phyloP scores from a whole-genome alignment of 2,113 vertebrate species.

The Ellobius talpinus region DNA sequence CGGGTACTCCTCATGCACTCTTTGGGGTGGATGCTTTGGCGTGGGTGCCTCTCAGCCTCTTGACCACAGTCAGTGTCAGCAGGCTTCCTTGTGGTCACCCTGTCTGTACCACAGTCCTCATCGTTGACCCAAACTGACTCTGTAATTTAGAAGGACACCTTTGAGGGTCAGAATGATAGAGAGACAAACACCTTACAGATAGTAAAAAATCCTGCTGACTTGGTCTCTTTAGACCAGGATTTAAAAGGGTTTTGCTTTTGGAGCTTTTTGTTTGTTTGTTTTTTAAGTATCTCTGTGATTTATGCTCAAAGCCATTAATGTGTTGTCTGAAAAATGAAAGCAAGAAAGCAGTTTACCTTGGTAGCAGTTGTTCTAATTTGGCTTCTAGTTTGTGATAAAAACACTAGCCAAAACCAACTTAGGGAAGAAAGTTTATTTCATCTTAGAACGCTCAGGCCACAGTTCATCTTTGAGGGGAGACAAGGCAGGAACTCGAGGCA shows the following conservation, averaged over 20 bases:
- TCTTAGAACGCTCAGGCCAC: neutral
- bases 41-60: neutral
- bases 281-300: neutral
- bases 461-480: neutral
- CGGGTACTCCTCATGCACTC: neutral
- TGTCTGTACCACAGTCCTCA: neutral
- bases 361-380: neutral
- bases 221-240: neutral
- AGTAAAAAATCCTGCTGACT: neutral
- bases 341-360: neutral
- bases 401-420: neutral
- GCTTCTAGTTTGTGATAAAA: neutral
- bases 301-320: neutral
- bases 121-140: neutral
- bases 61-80: neutral
- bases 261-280: neutral
- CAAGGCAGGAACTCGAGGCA: neutral
- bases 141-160: neutral
- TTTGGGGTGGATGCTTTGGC: neutral
- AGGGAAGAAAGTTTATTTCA: neutral
- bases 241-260: neutral
- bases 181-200: neutral
- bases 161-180: neutral
- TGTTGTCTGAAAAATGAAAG: slow-evolving; percentile 10
- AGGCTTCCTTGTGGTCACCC: neutral